Percentiles rank a stretch among this genome's conserved stretches.
Conservation (phyloP, 2,888 invertebrate genomes). For the Poecilus cupreus region DNA sequence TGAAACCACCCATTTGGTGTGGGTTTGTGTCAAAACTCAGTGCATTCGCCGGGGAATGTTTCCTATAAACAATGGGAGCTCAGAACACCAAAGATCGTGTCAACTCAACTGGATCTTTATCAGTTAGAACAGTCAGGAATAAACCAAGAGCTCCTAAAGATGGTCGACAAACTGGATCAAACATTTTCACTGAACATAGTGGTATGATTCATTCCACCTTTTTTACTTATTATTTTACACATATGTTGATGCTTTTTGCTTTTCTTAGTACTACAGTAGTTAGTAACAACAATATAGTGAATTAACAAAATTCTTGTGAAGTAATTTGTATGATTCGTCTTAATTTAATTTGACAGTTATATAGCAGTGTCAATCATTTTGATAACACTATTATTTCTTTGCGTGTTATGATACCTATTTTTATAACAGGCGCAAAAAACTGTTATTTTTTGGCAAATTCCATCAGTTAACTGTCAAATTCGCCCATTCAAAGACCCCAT, state of each 20-base stretch:
- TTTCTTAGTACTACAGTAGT: background rate
- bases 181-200: constrained; percentile 96
- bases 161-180: constrained; percentile 88
- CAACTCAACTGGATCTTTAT: constrained; percentile 81
- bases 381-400: constrained; percentile 26
- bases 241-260: background rate
- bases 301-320: background rate
- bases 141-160: constrained; percentile 87
- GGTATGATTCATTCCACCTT: constrained; percentile 78
- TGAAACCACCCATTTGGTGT: constrained; percentile 68
- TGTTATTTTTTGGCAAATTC: background rate
- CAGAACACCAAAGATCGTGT: constrained; percentile 95
- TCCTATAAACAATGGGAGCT: constrained; percentile 83
- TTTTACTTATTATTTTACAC: constrained; percentile 21
- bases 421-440: constrained; percentile 6
- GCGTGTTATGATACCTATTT: constrained; percentile 7
- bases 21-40: constrained; percentile 66
- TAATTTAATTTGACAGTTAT: constrained; percentile 48
- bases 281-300: background rate
- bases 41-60: constrained; percentile 68
- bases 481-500: constrained; percentile 37
- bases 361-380: constrained; percentile 9
- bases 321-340: background rate
- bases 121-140: constrained; percentile 83
- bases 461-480: constrained; percentile 44